phyloP scores from a whole-genome alignment of 2,888 invertebrate genomes.

The Watsonalla cultraria region DNA sequence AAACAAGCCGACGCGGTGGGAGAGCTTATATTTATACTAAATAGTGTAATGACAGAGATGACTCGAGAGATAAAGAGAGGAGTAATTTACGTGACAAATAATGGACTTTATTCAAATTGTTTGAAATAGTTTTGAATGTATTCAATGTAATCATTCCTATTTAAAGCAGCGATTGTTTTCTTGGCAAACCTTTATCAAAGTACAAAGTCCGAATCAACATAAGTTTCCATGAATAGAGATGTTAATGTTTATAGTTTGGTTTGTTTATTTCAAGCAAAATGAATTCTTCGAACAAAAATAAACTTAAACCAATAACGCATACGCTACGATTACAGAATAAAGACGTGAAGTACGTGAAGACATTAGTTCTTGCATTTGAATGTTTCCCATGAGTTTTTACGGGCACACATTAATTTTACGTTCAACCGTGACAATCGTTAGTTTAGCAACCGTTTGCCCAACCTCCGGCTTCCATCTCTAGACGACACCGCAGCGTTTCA shows the following conservation, averaged over 20 bases:
- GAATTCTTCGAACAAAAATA: no score
- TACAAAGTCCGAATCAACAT: neutral
- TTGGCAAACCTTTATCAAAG: neutral
- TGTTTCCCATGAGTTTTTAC: neutral
- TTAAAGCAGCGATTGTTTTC: neutral
- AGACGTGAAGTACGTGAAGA: no score
- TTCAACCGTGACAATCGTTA: constrained; percentile 22
- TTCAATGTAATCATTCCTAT: neutral
- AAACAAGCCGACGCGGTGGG: no score
- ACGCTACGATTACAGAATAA: no score
- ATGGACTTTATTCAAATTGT: no score
- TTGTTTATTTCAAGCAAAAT: no score
- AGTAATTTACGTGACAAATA: no score
- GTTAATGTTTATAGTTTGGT: no score
- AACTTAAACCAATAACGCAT: no score
- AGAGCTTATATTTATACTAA: no score
- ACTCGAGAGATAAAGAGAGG: no score
- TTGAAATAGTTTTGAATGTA: neutral
- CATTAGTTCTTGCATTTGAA: neutral
- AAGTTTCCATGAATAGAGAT: neutral
- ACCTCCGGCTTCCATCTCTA: constrained; percentile 50
- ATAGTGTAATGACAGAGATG: no score
- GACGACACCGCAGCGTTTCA: constrained; percentile 40
- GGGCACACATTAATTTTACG: neutral
- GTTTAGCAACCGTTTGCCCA: constrained; percentile 53